A percentile compares a stretch with the other conserved stretches of the same genome.
These are phyloP conservation scores for Tachysurus vachellii DNA, from an alignment of 2,113 vertebrate species.

Conservation along the genomic window DNA sequence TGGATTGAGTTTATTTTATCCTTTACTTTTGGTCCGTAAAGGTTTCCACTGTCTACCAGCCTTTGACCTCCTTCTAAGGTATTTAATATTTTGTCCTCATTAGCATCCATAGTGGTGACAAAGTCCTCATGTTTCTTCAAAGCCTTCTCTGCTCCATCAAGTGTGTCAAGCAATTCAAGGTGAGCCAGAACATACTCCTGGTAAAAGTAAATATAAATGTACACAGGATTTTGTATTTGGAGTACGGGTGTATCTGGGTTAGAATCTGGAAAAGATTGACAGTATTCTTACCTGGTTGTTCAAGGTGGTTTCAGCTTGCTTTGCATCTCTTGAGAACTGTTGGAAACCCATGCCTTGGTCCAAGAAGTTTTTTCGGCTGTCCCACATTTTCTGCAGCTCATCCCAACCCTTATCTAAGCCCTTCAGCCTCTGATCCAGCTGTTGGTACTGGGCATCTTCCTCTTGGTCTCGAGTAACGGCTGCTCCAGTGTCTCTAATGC, in stretches of 20 bases:
- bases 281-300: slow-evolving; percentile 85
- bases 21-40: slow-evolving; percentile 81
- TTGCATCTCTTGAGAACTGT: slow-evolving; percentile 88
- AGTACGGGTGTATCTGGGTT: not conserved
- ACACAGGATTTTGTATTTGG: not conserved
- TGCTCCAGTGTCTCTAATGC: slow-evolving; percentile 74
- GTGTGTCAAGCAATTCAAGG: slow-evolving; percentile 78
- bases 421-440: slow-evolving; percentile 81
- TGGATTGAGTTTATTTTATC: slow-evolving; percentile 83
- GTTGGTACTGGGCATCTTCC: slow-evolving; percentile 85
- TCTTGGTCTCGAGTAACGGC: slow-evolving; percentile 78
- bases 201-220: slow-evolving; percentile 9
- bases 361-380: slow-evolving; percentile 80
- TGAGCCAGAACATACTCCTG: slow-evolving; percentile 90
- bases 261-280: not conserved
- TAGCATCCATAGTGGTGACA: slow-evolving; percentile 80
- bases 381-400: slow-evolving; percentile 86
- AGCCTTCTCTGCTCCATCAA: slow-evolving; percentile 83
- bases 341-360: slow-evolving; percentile 86
- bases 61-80: slow-evolving; percentile 75
- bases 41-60: slow-evolving; percentile 82
- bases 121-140: slow-evolving; percentile 91
- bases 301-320: slow-evolving; percentile 86
- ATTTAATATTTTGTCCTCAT: slow-evolving; percentile 81
- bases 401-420: slow-evolving; percentile 85